Conservation (phyloP, 1,140 invertebrate species). For the Zaprionus vittiger region DNA sequence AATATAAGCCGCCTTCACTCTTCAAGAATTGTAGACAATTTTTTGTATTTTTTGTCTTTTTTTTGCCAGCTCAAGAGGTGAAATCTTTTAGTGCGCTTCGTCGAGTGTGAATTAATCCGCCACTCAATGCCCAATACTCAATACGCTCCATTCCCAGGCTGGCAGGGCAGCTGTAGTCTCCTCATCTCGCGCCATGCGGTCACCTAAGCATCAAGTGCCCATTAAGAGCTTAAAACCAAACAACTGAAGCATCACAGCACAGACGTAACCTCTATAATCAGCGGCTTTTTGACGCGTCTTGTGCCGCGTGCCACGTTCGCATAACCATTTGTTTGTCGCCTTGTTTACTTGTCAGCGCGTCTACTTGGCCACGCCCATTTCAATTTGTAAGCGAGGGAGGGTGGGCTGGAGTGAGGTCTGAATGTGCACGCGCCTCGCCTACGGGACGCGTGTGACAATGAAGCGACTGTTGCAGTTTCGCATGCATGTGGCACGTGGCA, state of each 20-base stretch:
- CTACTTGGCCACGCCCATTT: conserved; percentile 76
- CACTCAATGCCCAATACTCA: conserved; percentile 4
- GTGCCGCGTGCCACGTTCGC: conserved; percentile 52
- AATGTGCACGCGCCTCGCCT: conserved; percentile 57
- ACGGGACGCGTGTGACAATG: conserved; percentile 77
- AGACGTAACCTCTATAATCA: conserved; percentile 59
- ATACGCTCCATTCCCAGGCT: not conserved
- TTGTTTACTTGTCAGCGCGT: conserved; percentile 46
- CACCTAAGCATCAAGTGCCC: conserved; percentile 72
- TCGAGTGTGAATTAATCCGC: conserved; percentile 10
- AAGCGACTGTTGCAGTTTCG: conserved; percentile 57
- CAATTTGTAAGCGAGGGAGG: conserved; percentile 64
- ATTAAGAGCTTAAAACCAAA: conserved; percentile 76
- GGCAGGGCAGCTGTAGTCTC: not conserved
- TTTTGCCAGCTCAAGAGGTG: not conserved
- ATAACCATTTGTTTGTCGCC: conserved; percentile 44
- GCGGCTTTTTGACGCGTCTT: conserved; percentile 73
- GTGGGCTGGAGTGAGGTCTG: not conserved
- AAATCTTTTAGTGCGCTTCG: conserved; percentile 4
- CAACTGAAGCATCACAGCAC: conserved; percentile 64
- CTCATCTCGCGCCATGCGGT: not conserved
- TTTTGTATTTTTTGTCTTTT: not conserved
- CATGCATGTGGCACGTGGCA: conserved; percentile 65
- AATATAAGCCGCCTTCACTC: not conserved
- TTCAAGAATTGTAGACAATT: not conserved